phyloP scores from a whole-genome alignment of 2,797 vertebrate species.

The Lithobates pipiens region DNA sequence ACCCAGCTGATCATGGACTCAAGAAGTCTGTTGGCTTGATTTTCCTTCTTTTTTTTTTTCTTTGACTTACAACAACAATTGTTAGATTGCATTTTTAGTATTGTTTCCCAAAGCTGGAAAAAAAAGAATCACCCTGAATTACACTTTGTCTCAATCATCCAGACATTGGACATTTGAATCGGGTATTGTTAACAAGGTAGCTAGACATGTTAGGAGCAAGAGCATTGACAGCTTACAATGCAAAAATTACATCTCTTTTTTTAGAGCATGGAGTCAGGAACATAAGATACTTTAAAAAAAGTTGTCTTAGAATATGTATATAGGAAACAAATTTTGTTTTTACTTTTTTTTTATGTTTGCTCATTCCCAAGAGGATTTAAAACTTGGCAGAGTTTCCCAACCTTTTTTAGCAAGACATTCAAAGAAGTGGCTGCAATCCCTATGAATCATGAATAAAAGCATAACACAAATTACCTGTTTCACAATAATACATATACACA shows the following conservation, averaged over 20 bases:
- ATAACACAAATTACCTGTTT: background rate
- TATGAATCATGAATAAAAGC: constrained; percentile 70
- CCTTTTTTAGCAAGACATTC: constrained; percentile 70
- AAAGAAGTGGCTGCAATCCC: constrained; percentile 75
- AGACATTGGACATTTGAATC: constrained; percentile 75
- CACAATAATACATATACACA: background rate
- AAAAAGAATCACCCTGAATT: constrained; percentile 67
- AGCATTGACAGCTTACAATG: constrained; percentile 73
- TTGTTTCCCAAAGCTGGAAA: constrained; percentile 70
- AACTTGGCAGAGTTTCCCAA: background rate
- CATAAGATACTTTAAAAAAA: constrained; percentile 76
- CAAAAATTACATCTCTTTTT: constrained; percentile 76
- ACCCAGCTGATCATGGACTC: constrained; percentile 74
- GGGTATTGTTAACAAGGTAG: constrained; percentile 69
- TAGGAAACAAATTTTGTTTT: constrained; percentile 69
- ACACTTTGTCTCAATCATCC: constrained; percentile 69
- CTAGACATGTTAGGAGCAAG: constrained; percentile 73
- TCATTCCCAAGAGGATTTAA: background rate
- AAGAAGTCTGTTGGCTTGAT: constrained; percentile 74
- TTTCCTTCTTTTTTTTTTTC: constrained; percentile 63
- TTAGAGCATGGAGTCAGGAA: constrained; percentile 73
- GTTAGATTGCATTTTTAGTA: constrained; percentile 70
- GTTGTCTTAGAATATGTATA: constrained; percentile 79
- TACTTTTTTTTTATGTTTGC: constrained; percentile 66
- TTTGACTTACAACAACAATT: constrained; percentile 71